Evolutionary conservation across 2,888 invertebrate genomes (phyloP), one percentile per base, ranked within the genome.

Genomic region (Mellilla xanthometata): DNA sequence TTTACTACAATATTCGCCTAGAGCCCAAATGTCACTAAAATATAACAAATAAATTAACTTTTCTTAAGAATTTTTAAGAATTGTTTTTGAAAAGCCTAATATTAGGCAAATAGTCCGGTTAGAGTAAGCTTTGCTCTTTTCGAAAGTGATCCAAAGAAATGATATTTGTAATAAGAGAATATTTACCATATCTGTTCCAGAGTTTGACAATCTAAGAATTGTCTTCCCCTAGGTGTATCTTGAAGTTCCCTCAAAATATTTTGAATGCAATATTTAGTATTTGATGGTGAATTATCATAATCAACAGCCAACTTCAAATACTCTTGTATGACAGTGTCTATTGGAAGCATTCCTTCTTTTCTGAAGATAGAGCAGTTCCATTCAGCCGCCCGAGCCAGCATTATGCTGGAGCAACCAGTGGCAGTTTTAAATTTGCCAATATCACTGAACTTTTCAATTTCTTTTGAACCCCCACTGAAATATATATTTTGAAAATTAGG

Each of bases 221-320:
- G 90, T 67, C 93, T 93, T 12, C 98, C 98, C 64, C 94, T 90
- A 2, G 95, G 94, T 12, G 96, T 93, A 65, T 97, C 96, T 80
- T 98, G 98, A 39, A 96, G 88, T 53, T 97, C 96, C 58, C 96
- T 93, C 41, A 99, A 87, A 89, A 99, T 97, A 83, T 97, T 96
- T 82, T 99, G 98, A 36, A 99, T 91, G 67, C 97, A 97, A 81
- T 99, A 99, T 81, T 99, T 99, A 9, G 96, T 94, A 76, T 97
- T 98, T 34, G 96, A 94, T 13, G 96, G 95, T 3, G 95, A 92
- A 85, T 97, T 98, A 68, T 99, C 98, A 85, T 94, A 99, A 58
- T 96, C 94, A 33, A 99, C 92, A 27, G 96, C 95, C 74, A 97
- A 90, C 62, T 93, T 94, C 29, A 97, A 88, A 81, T 96, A 96